Base-by-base conservation (phyloP, 2,797 vertebrate species). In the Petrocephalus schoutedeni region DNA sequence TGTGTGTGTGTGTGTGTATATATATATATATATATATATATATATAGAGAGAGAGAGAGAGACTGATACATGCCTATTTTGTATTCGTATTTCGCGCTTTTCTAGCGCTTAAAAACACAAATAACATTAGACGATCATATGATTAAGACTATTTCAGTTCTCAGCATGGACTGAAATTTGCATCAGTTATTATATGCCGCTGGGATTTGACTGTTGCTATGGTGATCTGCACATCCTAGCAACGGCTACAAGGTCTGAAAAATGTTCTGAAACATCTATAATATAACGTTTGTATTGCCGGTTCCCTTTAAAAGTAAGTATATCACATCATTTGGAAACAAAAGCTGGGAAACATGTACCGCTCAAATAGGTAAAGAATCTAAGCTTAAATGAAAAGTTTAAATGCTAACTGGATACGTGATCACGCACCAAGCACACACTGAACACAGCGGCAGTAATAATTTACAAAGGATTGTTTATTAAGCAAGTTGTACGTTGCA, bases 131-230 rank as follows among this genome's bases (percentile, higher is more conserved):
- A 85, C 83, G 49, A 41, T 41, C 71, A 32, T 85, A 28, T 84
- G 85, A 64, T 54, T 87, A 19, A 86, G 84, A 6, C 86, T 41
- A 12, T 90, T 88, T 88, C 88, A 86, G 53, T 89, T 86, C 64
- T 59, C 36, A 90, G 84, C 88, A 90, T 85, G 88, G 86, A 89
- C 86, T 87, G 86, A 85, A 91, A 89, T 85, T 54, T 90, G 88
- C 71, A 86, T 74, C 87, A 61, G 59, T 90, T 86, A 88, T 87
- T 86, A 88, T 83, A 86, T 83, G 36, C 88, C 86, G 89, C 89
- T 91, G 89, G 92, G 92, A 92, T 96, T 93, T 91, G 90, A 87
- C 90, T 91, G 93, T 96, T 95, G 91, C 95, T 93, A 96, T 96
- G 94, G 95, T 91, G 94, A 95, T 91, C 0, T 89, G 89, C 90